A percentile compares a stretch with the other conserved stretches of the same genome.
These are phyloP conservation scores for Tribolium madens DNA, from an alignment of 1,140 invertebrate genomes.

Conservation along the genomic window DNA sequence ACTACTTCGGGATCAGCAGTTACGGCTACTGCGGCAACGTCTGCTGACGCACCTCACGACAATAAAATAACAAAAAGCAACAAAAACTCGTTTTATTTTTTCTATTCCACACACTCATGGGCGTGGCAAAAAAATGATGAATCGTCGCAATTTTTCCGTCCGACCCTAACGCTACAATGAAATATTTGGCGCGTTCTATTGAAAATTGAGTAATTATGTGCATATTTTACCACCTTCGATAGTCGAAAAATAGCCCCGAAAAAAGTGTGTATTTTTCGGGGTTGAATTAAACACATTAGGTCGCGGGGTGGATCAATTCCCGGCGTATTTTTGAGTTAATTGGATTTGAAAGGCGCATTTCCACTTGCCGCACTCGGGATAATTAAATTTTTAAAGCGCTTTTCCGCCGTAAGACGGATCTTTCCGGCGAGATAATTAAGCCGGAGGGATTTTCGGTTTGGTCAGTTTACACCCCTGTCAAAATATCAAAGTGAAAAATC, in stretches of 20 bases:
- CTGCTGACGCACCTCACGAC: neutral
- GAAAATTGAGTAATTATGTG: constrained; percentile 42
- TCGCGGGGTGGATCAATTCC: neutral
- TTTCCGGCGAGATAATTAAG: neutral
- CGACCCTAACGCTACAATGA: constrained; percentile 46
- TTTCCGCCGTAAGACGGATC: constrained; percentile 44
- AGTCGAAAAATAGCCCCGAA: neutral
- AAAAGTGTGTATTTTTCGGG: constrained; percentile 12
- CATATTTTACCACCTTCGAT: constrained; percentile 34
- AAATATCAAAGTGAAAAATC: constrained; percentile 62
- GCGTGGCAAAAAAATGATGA: constrained; percentile 17
- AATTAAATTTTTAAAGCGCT: constrained; percentile 61
- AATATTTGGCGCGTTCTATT: constrained; percentile 41
- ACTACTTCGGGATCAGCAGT: constrained; percentile 51
- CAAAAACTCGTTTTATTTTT: constrained; percentile 36
- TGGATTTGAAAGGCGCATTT: constrained; percentile 58
- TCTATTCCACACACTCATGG: neutral
- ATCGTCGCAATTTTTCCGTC: constrained; percentile 25
- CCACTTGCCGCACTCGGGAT: constrained; percentile 58
- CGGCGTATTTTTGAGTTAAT: constrained; percentile 58
- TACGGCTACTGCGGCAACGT: constrained; percentile 53
- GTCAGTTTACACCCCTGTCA: constrained; percentile 61
- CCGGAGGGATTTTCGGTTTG: constrained; percentile 43
- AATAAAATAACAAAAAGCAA: constrained; percentile 32
- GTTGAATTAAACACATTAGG: too few species aligned